Conservation (phyloP, 2,113 vertebrate species). For the Bombycilla garrulus region DNA sequence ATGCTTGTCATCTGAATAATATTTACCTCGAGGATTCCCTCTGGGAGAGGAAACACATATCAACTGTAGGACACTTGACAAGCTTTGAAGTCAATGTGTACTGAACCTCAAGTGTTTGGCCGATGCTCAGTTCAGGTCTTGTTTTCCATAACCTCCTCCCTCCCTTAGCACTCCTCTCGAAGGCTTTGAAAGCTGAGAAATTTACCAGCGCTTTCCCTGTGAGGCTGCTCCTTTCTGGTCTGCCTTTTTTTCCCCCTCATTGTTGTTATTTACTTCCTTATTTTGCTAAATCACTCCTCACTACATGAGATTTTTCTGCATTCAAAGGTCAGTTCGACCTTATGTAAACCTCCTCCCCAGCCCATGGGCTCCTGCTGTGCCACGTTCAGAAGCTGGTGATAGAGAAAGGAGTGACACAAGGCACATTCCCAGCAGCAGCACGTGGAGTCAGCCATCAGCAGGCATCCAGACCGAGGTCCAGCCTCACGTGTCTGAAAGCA, state of each 20-base stretch:
- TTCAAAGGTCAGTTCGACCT: neutral
- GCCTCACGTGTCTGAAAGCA: neutral
- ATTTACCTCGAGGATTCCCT: slow-evolving; percentile 75
- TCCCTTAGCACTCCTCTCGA: neutral
- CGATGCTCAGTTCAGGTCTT: slow-evolving; percentile 8
- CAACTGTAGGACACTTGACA: neutral
- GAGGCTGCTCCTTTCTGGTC: neutral
- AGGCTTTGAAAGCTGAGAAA: neutral
- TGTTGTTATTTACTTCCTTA: neutral
- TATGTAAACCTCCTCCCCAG: neutral
- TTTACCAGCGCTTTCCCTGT: neutral
- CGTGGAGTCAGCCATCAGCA: neutral
- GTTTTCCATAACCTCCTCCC: neutral
- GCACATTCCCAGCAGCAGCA: neutral
- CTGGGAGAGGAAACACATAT: slow-evolving; percentile 67
- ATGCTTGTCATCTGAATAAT: slow-evolving; percentile 75
- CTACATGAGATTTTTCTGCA: neutral
- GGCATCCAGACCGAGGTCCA: neutral
- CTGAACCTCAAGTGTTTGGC: neutral
- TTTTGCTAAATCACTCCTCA: neutral
- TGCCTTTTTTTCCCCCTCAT: neutral
- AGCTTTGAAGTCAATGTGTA: neutral
- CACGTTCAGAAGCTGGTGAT: neutral
- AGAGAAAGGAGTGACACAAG: rapidly evolving
- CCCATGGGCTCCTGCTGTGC: neutral